Conservation (phyloP, 2,888 invertebrate genomes). For the Apodemia zela region DNA sequence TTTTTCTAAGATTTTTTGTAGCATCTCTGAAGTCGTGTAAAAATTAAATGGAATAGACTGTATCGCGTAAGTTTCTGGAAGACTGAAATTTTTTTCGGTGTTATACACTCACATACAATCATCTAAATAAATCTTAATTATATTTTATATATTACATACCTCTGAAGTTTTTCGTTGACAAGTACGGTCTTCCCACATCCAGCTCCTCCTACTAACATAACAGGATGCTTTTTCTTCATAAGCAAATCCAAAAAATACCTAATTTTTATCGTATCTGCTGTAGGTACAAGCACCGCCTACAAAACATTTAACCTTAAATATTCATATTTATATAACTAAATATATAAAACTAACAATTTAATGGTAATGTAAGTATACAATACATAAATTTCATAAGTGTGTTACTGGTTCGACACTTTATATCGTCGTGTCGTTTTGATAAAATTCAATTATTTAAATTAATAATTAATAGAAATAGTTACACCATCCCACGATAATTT, state of each 20-base stretch:
- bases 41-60: conserved; percentile 97
- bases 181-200: conserved; percentile 97
- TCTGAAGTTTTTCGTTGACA: conserved; percentile 85
- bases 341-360: too few relatives aligned
- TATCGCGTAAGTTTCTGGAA: conserved; percentile 92
- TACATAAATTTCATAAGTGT: too few relatives aligned
- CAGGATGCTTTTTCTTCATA: conserved; percentile 93
- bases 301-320: conserved; percentile 31
- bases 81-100: conserved; percentile 44
- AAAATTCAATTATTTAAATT: too few relatives aligned
- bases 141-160: conserved; percentile 42
- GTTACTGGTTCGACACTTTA: too few relatives aligned
- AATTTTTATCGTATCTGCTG: conserved; percentile 94
- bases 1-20: conserved; percentile 95
- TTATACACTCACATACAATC: background rate
- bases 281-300: conserved; percentile 94
- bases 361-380: too few relatives aligned
- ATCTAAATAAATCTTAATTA: background rate
- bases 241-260: conserved; percentile 93
- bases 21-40: conserved; percentile 96
- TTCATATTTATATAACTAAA: too few relatives aligned
- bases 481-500: too few relatives aligned
- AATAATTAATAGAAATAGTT: too few relatives aligned
- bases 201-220: conserved; percentile 96
- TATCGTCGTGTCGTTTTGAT: too few relatives aligned